These are phyloP conservation scores for Phrynocephalus versicolor DNA, from an alignment of 2,113 vertebrate genomes.

Conservation along the genomic window DNA sequence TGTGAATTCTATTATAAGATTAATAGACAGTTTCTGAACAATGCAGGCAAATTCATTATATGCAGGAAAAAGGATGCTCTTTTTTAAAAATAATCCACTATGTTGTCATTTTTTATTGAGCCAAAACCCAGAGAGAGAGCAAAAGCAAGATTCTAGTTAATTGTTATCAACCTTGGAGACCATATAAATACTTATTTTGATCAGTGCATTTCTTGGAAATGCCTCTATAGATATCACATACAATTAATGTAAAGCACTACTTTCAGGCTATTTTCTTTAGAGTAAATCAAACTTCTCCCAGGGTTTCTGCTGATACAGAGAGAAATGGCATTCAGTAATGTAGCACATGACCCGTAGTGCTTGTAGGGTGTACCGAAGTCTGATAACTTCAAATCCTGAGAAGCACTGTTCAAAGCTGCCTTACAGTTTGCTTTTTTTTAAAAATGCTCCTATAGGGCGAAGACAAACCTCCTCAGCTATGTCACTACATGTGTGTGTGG, in stretches of 20 bases:
- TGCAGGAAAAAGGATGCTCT: background rate
- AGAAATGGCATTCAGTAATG: background rate
- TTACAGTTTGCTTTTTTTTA: background rate
- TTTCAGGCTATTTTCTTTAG: background rate
- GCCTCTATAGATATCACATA: background rate
- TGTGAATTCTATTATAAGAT: constrained; percentile 35
- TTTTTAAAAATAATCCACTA: background rate
- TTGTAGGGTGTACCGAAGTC: background rate
- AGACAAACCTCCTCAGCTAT: background rate
- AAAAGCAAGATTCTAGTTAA: constrained; percentile 26
- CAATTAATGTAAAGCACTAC: constrained; percentile 11
- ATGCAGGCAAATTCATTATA: constrained; percentile 20
- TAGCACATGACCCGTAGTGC: fast-evolving
- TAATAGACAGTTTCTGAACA: constrained; percentile 29
- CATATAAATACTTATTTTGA: constrained; percentile 32
- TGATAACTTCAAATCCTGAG: background rate
- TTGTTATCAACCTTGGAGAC: constrained; percentile 20
- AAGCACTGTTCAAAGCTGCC: background rate
- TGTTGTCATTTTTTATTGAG: constrained; percentile 28
- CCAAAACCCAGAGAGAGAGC: constrained; percentile 8
- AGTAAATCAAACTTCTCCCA: background rate
- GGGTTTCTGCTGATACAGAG: background rate
- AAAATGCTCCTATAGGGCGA: background rate
- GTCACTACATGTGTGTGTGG: background rate
- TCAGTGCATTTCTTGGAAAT: constrained; percentile 20